Base-by-base conservation (phyloP, 2,797 vertebrate genomes). In the Nothura maculosa region DNA sequence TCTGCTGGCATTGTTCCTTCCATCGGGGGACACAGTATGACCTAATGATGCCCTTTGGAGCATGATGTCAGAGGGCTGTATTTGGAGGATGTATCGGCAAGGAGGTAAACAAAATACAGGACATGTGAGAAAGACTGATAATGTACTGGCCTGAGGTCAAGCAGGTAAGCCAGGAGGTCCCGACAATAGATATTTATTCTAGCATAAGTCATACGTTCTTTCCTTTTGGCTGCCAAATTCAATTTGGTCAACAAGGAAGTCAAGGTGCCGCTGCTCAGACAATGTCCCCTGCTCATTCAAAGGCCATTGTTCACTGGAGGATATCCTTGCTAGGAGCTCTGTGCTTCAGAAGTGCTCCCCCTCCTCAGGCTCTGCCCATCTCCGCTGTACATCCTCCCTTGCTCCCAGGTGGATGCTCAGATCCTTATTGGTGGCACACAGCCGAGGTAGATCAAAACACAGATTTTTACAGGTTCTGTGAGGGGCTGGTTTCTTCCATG, bases 401-500 rank as follows among this genome's bases (percentile, higher is more conserved):
- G 6, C 36, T 94, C 85, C 83, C 80, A 88, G 72, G 78, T 92
- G 89, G 85, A 78, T 2, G 2, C 88, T 86, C 36, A 69, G 64
- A 43, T 87, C 70, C 64, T 94, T 92, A 95, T 97, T 94, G 82
- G 18, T 2, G 1, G 8, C 38, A 60, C 63, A 50, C 87, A 95
- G 87, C 63, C 52, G 60, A 36, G 36, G 21, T 50, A 32, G 50
- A 93, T 90, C 92, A 95, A 89, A 94, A 52, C 82, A 72, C 86
- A 76, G 81, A 52, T 52, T 92, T 89, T 89, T 66, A 76, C 91
- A 93, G 70, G 79, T 93, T 85, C 69, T 78, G 13, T 1, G 9
- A 96, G 91, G 91, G 94, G 74, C 96, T 96, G 69, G 72, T 87
- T 95, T 66, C 8, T 96, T 94, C 97, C 73, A 28, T 92, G 91